Base-by-base conservation (phyloP, 37 sponge, comb jelly and placozoan species). In the Mnemiopsis leidyi region DNA sequence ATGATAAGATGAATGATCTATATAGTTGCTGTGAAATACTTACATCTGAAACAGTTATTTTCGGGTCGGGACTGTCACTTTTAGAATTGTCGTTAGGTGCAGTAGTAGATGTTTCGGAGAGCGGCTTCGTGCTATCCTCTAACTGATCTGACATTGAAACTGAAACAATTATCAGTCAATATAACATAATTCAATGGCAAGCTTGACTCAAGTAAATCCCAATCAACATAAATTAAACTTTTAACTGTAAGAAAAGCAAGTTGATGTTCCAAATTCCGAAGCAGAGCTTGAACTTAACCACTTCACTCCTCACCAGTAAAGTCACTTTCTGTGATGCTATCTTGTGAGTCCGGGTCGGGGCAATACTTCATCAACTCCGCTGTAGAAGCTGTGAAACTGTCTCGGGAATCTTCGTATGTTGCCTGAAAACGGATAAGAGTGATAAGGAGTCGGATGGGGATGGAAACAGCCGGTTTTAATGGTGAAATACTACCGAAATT, bases 341-440 rank as follows among this genome's bases (percentile, higher is more conserved):
- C 90, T 37, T 85, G 90, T 5, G 90, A 40, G 61, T 85, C 90
- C 3, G 90, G 90, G 29, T 85, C 90, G 13, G 90, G 90, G 25
- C 90, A 85, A 61, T 85, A 85, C 90, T 85, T 85, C 90, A 85
- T 85, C 38, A 85, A 39, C 90, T 85, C 90, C 0, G 90, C 90
- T 39, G 38, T 85, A 13, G 90, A 85, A 39, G 90, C 90, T 24
- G 90, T 85, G 30, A 85, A 85, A 40, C 90, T 85, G 90, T 85
- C 90, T 38, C 90, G 24, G 29, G 90, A 85, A 18, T 85, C 90
- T 18, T 85, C 90, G 29, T 77, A 34, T 77, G 35, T 32, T 18
- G 61, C 13, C 61, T 48, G 13, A 48, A 48, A 13, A 13, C 61
- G 61, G 13, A 48, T 13, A 48, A 48, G 13, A 48, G n/a, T n/a